phyloP scores from a whole-genome alignment of 2,888 invertebrate species.

The Helicoverpa assulta region DNA sequence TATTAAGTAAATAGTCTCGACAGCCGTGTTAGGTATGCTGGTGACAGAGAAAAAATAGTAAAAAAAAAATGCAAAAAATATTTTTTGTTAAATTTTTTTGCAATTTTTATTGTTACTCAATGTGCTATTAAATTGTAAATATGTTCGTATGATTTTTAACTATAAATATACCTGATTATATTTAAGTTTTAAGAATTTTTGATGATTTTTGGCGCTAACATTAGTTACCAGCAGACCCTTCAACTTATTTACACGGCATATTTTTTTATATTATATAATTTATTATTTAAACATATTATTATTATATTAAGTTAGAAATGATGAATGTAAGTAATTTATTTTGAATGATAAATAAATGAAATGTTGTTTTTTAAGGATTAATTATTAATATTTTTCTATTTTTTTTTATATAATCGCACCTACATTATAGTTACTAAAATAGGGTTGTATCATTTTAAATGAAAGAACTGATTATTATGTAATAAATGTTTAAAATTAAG shows the following conservation, averaged over 20 bases:
- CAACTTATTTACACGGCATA: constrained; percentile 9
- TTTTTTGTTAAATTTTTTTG: background rate
- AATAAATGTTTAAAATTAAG: constrained; percentile 58
- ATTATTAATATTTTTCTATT: constrained; percentile 41
- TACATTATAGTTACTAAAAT: constrained; percentile 47
- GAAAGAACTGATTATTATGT: constrained; percentile 77
- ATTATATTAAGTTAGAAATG: constrained; percentile 46
- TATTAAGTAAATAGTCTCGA: constrained; percentile 24
- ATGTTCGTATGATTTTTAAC: constrained; percentile 2
- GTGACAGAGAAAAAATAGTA: constrained; percentile 12
- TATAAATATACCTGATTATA: constrained; percentile 31
- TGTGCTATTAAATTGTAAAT: constrained; percentile 34
- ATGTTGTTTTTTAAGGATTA: constrained; percentile 24
- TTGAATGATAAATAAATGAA: constrained; percentile 50
- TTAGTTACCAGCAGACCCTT: constrained; percentile 21
- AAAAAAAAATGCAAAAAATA: constrained; percentile 1
- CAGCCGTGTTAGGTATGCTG: constrained; percentile 16
- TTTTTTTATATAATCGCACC: constrained; percentile 49
- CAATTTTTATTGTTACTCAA: constrained; percentile 1
- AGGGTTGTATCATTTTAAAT: constrained; percentile 63
- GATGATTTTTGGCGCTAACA: constrained; percentile 9
- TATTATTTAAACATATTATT: constrained; percentile 17
- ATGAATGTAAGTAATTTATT: constrained; percentile 74
- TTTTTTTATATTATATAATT: constrained; percentile 22
- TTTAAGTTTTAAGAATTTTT: constrained; percentile 39